Evolutionary conservation across 2,888 invertebrate genomes (phyloP).

Genomic region (Agonopterix arenella): DNA sequence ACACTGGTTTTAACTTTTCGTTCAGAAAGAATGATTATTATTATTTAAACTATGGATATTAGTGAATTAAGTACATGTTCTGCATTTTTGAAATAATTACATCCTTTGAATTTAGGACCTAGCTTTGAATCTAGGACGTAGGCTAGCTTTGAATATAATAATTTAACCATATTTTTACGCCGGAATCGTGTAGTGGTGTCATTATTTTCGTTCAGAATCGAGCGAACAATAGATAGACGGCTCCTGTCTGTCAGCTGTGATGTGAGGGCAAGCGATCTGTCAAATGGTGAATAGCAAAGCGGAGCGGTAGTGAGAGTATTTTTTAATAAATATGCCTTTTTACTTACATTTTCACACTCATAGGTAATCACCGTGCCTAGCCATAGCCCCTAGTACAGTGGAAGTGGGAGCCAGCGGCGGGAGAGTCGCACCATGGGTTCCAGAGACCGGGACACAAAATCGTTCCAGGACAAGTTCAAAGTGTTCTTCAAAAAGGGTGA

Average conservation of each 20-base stretch:
- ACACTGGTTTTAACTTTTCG: no score
- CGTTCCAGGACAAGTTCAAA: slow-evolving; percentile 84
- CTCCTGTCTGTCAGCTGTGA: no score
- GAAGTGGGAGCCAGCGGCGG: slow-evolving; percentile 12
- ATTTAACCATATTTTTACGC: no score
- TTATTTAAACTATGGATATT: no score
- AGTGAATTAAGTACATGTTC: no score
- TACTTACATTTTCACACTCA: slow-evolving; percentile 53
- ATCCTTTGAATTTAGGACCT: no score
- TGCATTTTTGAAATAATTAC: no score
- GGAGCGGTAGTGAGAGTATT: slow-evolving; percentile 50
- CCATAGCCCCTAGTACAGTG: slow-evolving; percentile 37
- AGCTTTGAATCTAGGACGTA: no score
- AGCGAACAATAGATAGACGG: background rate
- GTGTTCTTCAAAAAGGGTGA: slow-evolving; percentile 80
- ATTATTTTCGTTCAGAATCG: background rate
- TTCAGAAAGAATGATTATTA: no score
- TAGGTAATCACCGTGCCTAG: slow-evolving; percentile 54
- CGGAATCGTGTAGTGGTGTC: no score
- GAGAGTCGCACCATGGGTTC: slow-evolving; percentile 66
- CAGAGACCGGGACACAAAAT: slow-evolving; percentile 82
- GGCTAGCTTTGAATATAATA: no score
- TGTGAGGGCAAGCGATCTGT: slow-evolving; percentile 7
- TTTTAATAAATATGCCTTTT: slow-evolving; percentile 66
- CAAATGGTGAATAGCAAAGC: slow-evolving; percentile 10